Base-by-base conservation (phyloP, 2,113 vertebrate species). In the Lanius ludovicianus region DNA sequence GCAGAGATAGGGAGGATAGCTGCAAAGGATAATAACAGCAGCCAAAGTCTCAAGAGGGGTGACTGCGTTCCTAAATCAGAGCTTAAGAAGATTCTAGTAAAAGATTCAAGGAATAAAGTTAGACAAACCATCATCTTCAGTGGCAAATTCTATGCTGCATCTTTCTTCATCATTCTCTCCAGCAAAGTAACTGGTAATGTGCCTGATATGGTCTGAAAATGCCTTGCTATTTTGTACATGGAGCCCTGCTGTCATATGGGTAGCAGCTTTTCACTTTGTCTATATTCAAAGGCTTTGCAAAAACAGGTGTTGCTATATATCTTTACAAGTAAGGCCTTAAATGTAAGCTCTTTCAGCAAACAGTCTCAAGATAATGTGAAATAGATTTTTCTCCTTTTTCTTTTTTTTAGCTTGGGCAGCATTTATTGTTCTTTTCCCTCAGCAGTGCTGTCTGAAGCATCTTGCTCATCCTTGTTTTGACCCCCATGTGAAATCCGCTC, bases 321-420 rank as follows among this genome's bases (percentile, higher is more conserved):
- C 65, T 93, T 90, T 50, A 83, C 67, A 90, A 96, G 71, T 14
- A 18, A 62, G 20, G 15, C 22, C 57, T 94, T 90, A 96, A 91
- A 90, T 69, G 18, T 65, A 90, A 86, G 46, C 16, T 92, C 25
- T 17, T 92, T 74, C 57, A 83, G 37, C 53, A 50, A 93, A 50
- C 28, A 69, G 46, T 82, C 10, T 7, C 75, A 73, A 88, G 62
- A 80, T 42, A 69, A 73, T 31, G 73, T 16, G 25, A 85, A 92
- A 73, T 73, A 67, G 3, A 35, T 85, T 87, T 78, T 94, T 75
- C 41, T 87, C 13, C 23, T 55, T 84, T 95, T 77, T 39, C 15
- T 83, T 71, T 73, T 78, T 78, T 49, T 76, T 83, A 57, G 21
- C 44, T 91, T 49, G 11, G 37, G n/a, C 22, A 71, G 41, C 17